Base-by-base conservation (phyloP, 2,797 vertebrate genomes). In the Cossypha heuglini region DNA sequence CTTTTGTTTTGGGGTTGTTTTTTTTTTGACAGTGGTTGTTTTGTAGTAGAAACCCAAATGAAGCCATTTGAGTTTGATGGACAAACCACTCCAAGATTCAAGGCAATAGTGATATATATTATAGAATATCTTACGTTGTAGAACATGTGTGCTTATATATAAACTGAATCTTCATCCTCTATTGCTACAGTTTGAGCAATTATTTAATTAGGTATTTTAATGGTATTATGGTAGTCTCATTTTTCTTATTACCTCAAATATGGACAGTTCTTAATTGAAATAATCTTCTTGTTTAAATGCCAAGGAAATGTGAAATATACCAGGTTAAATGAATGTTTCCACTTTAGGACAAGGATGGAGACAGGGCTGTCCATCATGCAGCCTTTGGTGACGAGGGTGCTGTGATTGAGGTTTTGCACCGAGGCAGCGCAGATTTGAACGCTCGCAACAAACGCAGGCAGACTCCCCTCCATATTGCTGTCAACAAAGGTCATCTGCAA, bases 401-500 rank as follows among this genome's bases (percentile, higher is more conserved):
- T 16, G 99, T 99, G 91, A 99, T 99, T 67, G 99, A 99, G 97
- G 99, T 99, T 81, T 96, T 99, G 88, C 99, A 99, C 93, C 97
- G 99, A 87, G 99, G 99, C 43, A 99, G 99, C 2, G 99, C 99
- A 5, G 99, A 99, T 97, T 91, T 99, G 96, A 99, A 99, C 4
- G 99, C 99, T 88, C 99, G 99, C 80, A 99, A 99, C 97, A 99
- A 99, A 88, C 98, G 99, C 63, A 97, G 99, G 66, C 99, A 99
- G 98, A 99, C 99, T 4, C 99, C 99, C 0, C 98, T 99, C 90
- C 99, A 99, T 90, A 99, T 99, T 85, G 99, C 99, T 45, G 99
- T 99, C 93, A 99, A 99, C 97, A 99, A 99, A 97, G 99, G 99
- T 48, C 99, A 99, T 89, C 98, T 99, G 85, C 99, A 99, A 96